A percentile compares a stretch with the other conserved stretches of the same genome.
Evolutionary conservation across 23 tunicate species (phyloP).

Genomic region (Oikopleura albicans): DNA sequence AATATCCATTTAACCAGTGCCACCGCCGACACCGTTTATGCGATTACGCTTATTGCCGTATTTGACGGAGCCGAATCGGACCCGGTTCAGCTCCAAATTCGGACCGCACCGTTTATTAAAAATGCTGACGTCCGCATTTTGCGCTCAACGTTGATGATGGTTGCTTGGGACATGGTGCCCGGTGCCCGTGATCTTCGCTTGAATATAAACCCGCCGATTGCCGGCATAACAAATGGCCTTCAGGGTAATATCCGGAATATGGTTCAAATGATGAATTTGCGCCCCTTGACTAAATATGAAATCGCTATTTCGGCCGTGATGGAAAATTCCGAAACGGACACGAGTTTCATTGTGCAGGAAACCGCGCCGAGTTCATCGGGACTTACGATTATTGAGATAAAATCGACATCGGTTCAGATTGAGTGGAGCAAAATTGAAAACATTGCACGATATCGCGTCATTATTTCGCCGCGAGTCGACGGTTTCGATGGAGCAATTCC

Average conservation of each 20-base stretch:
- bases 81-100: background rate
- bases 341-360: background rate
- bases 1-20: background rate
- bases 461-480: background rate
- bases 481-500: background rate
- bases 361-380: background rate
- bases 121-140: background rate
- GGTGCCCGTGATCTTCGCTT: slow-evolving; percentile 12
- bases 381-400: background rate
- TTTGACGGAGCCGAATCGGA: background rate
- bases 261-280: background rate
- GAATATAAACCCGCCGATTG: background rate
- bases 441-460: background rate
- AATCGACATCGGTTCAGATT: background rate
- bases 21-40: background rate
- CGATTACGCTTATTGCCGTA: background rate
- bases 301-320: background rate
- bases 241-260: background rate
- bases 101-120: background rate
- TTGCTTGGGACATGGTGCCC: background rate
- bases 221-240: background rate
- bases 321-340: background rate
- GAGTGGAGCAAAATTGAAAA: background rate
- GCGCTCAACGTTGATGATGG: background rate
- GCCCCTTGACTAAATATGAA: background rate